Base-by-base conservation (phyloP, 2,113 vertebrate genomes). In the Platichthys flesus region DNA sequence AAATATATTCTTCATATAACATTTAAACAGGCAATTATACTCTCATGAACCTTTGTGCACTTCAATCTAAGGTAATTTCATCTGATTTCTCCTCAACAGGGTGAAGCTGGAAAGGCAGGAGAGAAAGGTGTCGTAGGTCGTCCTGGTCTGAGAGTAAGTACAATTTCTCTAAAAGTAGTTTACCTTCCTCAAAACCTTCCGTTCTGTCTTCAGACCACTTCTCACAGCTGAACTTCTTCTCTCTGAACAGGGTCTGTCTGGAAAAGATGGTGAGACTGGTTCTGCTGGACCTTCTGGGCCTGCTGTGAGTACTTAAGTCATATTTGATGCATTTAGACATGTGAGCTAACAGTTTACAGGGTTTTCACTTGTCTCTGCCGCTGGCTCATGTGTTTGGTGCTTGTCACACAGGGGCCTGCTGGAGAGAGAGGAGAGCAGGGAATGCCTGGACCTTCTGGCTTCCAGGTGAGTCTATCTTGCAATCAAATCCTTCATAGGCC, bases 201-300 rank as follows among this genome's bases (percentile, higher is more conserved):
- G 18, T 63, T 62, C 31, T 47, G 9, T 58, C 18, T 71, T 5
- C 1, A 37, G 4, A 14, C 68, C 9, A 35, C 12, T 67, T 72
- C 35, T 60, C 16, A 54, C 54, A 23, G 71, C 16, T 28, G n/a
- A 55, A 81, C 14, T 61, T 1, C 28, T 63, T 62, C 18, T 82
- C 51, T 86, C 40, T 90, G 16, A 73, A 89, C 77, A 99, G 98
- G 98, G 98, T 91, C 94, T 99, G 71, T 60, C 97, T 9, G 98
- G 98, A 83, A 99, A 99, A 93, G 98, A 99, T 2, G 98, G 98
- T n/a, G 97, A 99, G 92, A 98, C 97, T 0, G 98, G 98, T 76
- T 63, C 96, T 5, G 69, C 92, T 0, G 97, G 98, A 57, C 97
- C 97, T 21, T 74, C 95, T 0, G 97, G 97, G 54, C 97, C 98